These are phyloP conservation scores for Dryococelus australis DNA, from an alignment of 2,888 invertebrate genomes.

Conservation along the genomic window DNA sequence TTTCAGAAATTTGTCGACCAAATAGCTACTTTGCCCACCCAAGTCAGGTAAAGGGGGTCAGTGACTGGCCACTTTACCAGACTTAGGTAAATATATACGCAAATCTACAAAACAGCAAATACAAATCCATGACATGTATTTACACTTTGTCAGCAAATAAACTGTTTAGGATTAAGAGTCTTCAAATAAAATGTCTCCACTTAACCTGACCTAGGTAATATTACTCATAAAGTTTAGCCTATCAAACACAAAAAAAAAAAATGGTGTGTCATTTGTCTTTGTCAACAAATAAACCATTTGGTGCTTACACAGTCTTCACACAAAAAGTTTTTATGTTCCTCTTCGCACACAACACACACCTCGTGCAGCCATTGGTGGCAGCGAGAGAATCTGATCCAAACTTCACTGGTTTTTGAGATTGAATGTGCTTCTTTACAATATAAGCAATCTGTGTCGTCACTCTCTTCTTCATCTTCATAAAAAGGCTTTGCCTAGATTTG, in stretches of 20 bases:
- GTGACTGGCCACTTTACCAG: background rate
- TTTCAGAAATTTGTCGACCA: background rate
- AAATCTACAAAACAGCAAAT: background rate
- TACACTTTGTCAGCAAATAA: background rate
- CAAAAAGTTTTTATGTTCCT: constrained; percentile 8
- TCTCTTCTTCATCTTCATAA: background rate
- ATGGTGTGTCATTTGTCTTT: background rate
- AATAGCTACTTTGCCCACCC: background rate
- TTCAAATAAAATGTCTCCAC: background rate
- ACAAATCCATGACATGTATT: background rate
- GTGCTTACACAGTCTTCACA: constrained; percentile 18
- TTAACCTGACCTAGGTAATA: background rate
- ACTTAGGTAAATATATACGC: background rate
- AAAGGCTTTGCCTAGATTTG: constrained; percentile 20
- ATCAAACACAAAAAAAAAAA: background rate
- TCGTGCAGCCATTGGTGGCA: constrained; percentile 16
- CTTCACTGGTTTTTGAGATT: constrained; percentile 22
- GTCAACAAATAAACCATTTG: background rate
- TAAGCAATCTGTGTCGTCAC: background rate
- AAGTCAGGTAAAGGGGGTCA: background rate
- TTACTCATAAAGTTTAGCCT: background rate
- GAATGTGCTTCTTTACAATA: constrained; percentile 20
- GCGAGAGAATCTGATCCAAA: background rate
- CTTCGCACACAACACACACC: background rate
- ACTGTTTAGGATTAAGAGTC: background rate